These are phyloP conservation scores for Panulirus ornatus DNA, from an alignment of 1,140 invertebrate species.

Conservation along the genomic window DNA sequence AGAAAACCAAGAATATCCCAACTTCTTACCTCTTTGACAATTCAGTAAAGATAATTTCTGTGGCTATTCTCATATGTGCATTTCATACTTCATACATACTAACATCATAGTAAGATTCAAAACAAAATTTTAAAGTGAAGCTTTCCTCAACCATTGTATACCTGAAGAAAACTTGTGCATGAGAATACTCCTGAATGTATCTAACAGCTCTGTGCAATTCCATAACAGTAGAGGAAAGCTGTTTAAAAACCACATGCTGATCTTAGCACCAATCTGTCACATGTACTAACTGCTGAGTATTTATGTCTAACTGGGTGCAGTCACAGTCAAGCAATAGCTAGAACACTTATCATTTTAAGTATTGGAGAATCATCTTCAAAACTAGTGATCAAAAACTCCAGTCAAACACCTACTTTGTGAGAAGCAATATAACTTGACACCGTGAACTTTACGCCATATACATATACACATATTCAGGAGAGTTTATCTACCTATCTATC, in stretches of 20 bases:
- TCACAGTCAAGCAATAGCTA: not conserved
- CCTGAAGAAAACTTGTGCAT: not conserved
- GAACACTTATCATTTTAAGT: not conserved
- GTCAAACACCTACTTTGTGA: not conserved
- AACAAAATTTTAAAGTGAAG: no score
- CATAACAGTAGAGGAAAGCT: not conserved
- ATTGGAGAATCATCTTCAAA: not conserved
- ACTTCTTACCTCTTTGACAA: no score
- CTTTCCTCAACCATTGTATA: no score
- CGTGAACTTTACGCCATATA: not conserved
- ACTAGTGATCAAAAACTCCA: no score
- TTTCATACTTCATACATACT: no score
- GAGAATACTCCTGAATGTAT: not conserved
- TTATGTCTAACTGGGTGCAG: not conserved
- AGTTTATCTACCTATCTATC: no score
- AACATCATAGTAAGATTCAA: no score
- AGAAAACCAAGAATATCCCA: no score
- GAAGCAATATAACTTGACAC: not conserved
- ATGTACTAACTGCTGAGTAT: not conserved
- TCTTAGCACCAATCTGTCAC: not conserved
- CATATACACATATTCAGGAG: not conserved
- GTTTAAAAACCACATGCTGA: not conserved
- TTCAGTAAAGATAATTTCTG: no score
- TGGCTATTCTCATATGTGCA: no score
- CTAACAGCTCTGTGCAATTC: not conserved